Evolutionary conservation across 2,113 vertebrate genomes (phyloP).

Genomic region (Tylochromis polylepis): DNA sequence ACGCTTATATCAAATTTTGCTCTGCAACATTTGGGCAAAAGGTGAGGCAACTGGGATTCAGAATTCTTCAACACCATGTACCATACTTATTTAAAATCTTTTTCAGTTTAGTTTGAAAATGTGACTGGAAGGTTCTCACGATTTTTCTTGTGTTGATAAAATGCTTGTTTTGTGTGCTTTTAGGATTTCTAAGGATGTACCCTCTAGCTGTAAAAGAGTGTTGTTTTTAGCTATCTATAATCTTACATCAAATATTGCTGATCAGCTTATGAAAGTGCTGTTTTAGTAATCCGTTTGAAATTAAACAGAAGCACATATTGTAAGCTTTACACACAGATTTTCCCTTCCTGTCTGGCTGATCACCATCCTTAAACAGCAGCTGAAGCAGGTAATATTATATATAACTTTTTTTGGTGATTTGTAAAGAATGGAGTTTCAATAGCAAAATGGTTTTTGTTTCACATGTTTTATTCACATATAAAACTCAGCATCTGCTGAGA

Average conservation of each 20-base stretch:
- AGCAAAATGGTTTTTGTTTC: neutral
- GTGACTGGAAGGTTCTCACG: neutral
- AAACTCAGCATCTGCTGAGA: neutral
- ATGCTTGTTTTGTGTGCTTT: neutral
- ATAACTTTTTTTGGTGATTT: too few species aligned
- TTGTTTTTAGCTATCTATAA: neutral
- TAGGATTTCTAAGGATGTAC: neutral
- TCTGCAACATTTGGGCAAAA: neutral
- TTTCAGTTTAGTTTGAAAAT: neutral
- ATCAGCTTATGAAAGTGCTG: neutral
- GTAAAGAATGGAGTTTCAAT: neutral
- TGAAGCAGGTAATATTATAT: neutral
- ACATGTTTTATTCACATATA: neutral
- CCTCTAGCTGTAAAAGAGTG: neutral
- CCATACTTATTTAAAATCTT: neutral
- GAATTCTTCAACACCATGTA: neutral
- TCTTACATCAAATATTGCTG: neutral
- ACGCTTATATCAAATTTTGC: neutral
- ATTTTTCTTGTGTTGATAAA: neutral
- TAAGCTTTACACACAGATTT: neutral
- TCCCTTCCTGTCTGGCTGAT: neutral
- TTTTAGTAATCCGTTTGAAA: neutral
- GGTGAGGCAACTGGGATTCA: neutral
- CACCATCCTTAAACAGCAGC: neutral
- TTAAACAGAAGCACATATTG: neutral